Base-by-base conservation (phyloP, 2,888 invertebrate genomes). In the Drosophila picticornis region DNA sequence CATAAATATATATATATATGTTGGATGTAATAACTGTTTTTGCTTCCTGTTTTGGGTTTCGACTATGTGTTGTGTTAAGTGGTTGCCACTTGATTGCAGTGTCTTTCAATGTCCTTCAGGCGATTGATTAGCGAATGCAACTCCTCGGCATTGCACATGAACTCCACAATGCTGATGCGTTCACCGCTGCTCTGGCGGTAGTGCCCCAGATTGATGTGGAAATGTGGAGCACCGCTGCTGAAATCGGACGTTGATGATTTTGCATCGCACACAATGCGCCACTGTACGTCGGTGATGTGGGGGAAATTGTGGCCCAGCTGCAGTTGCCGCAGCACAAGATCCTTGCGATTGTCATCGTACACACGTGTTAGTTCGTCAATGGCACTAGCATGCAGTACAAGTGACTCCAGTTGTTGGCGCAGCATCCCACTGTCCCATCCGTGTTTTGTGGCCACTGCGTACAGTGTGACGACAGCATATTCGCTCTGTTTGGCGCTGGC, bases 121-220 rank as follows among this genome's bases (percentile, higher is more conserved):
- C 92, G 92, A 62, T 92, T 92, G 16, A 93, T 90, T 11, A 93
- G 77, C n/a, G 92, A 92, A 32, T 93, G 93, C 48, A 93, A 71
- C 72, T 93, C 93, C 69, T 93, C 93, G 10, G 91, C 91, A 67
- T 93, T 93, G 75, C 93, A 93, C 0, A 92, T 71, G 50, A 93
- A 93, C 64, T 93, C 93, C 0, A 92, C 90, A 48, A 93, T 82
- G 9, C 91, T 91, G n/a, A 91, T 81, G 0, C 93, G 90, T 58
- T 93, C 91, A 0, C 91, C 92, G 16, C 89, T 92, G 51, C 88
- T 84, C 31, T 91, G 90, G n/a, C 91, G 86, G 36, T 90, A 93
- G 34, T 91, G 81, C 0, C 93, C 93, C 16, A 93, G 75, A 76
- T 93, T 93, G 4, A 93, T 91, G 59, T 91, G 82, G 66, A 93